Conservation (phyloP, 2,888 invertebrate species). For the Calameuta idolon region DNA sequence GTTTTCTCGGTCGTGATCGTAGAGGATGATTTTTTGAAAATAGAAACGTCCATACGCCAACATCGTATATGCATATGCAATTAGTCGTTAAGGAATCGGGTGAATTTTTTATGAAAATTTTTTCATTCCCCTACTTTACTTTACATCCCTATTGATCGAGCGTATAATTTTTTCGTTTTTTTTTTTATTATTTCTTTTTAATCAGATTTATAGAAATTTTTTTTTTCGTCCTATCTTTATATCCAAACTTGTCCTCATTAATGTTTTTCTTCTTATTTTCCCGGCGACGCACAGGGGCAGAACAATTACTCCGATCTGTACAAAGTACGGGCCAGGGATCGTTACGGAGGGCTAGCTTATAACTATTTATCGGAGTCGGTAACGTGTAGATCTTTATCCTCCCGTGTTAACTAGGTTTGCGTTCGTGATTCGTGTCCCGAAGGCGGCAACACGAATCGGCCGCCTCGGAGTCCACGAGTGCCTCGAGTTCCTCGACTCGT, state of each 20-base stretch:
- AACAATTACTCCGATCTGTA: no score
- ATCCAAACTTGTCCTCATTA: no score
- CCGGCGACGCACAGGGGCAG: no score
- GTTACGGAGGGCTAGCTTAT: no score
- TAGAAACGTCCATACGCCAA: background rate
- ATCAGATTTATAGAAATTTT: no score
- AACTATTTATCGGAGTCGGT: background rate
- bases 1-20: background rate
- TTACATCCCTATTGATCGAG: no score
- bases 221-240: no score
- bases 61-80: background rate
- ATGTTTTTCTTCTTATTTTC: no score
- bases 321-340: no score
- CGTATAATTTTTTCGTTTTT: no score
- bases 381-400: conserved; percentile 47
- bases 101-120: background rate
- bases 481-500: background rate
- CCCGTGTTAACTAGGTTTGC: conserved; percentile 50
- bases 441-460: conserved; percentile 33
- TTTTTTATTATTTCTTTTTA: no score
- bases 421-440: conserved; percentile 30
- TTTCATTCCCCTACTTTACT: background rate
- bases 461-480: conserved; percentile 3
- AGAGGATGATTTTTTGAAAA: background rate
- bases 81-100: background rate